These are phyloP conservation scores for Styela plicata DNA, from an alignment of 23 tunicate genomes.

Conservation along the genomic window DNA sequence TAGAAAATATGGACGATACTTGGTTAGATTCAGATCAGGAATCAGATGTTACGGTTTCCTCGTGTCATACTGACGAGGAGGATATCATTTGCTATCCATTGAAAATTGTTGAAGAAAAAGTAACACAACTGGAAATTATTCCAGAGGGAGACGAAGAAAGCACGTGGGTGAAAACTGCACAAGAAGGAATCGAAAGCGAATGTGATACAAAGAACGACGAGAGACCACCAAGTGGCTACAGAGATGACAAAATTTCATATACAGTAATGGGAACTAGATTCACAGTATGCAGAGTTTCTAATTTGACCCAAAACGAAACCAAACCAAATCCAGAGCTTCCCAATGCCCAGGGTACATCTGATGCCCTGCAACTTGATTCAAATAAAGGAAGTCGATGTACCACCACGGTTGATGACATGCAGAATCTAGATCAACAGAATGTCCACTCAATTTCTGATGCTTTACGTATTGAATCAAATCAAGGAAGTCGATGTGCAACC, in stretches of 20 bases:
- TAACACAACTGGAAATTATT: not conserved
- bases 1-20: too few relatives aligned
- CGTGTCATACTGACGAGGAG: not conserved
- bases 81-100: not conserved
- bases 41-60: conserved; percentile 4
- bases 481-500: too few relatives aligned
- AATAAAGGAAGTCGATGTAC: too few relatives aligned
- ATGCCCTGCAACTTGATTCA: too few relatives aligned
- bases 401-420: too few relatives aligned
- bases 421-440: too few relatives aligned
- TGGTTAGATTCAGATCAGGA: not conserved
- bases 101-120: not conserved
- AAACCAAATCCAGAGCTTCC: too few relatives aligned
- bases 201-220: not conserved
- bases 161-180: not conserved
- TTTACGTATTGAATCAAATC: too few relatives aligned
- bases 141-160: not conserved
- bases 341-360: too few relatives aligned
- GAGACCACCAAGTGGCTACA: not conserved
- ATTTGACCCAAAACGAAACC: too few relatives aligned
- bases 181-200: too few relatives aligned
- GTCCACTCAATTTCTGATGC: too few relatives aligned
- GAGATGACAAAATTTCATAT: not conserved
- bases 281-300: not conserved
- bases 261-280: not conserved